A percentile compares a stretch with the other conserved stretches of the same genome.
These are phyloP conservation scores for Brachionichthys hirsutus DNA, from an alignment of 2,113 vertebrate species.

Conservation along the genomic window DNA sequence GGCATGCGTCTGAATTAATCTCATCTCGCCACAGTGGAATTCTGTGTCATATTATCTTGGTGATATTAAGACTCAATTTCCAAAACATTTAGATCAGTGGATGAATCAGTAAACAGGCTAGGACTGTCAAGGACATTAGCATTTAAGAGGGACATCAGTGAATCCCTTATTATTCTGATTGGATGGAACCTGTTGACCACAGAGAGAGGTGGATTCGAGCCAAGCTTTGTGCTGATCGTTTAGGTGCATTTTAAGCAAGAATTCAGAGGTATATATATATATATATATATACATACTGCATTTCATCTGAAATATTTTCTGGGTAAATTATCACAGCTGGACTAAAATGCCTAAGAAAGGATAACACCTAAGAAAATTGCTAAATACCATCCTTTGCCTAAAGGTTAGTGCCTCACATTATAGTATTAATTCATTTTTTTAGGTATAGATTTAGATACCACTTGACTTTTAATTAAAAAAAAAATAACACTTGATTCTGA, in stretches of 20 bases:
- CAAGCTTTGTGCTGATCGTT: constrained; percentile 10
- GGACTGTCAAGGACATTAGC: background rate
- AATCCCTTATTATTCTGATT: constrained; percentile 19
- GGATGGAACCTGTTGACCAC: constrained; percentile 24
- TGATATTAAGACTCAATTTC: constrained; percentile 40
- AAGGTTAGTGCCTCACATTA: background rate
- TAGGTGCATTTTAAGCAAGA: constrained; percentile 27
- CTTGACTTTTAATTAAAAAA: background rate
- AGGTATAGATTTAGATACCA: background rate
- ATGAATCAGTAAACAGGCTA: constrained; percentile 19
- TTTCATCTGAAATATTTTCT: constrained; percentile 34
- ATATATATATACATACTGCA: constrained; percentile 43
- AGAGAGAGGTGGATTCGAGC: constrained; percentile 9
- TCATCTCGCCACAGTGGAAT: constrained; percentile 29
- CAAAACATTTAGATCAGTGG: constrained; percentile 26
- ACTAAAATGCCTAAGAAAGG: constrained; percentile 19
- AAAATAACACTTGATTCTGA: too few species aligned
- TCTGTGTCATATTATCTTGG: constrained; percentile 32
- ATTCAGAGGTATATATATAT: constrained; percentile 35
- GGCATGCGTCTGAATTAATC: constrained; percentile 32
- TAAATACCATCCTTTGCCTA: constrained; percentile 12
- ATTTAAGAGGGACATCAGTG: constrained; percentile 32
- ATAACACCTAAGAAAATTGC: background rate
- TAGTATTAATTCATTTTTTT: background rate
- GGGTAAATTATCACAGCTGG: constrained; percentile 34